These are phyloP conservation scores for Chlorops oryzae DNA, from an alignment of 1,140 invertebrate genomes.

Conservation along the genomic window DNA sequence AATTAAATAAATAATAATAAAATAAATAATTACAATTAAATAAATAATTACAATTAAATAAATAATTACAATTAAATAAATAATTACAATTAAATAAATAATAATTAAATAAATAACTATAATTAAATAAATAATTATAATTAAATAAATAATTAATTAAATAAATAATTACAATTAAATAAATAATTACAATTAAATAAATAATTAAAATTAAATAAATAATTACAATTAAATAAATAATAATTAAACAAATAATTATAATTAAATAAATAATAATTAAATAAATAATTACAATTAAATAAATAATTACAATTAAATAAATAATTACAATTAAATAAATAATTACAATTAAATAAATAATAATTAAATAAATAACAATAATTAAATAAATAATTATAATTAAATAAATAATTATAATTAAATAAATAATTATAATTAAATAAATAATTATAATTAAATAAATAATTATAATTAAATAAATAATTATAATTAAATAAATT, in stretches of 20 bases:
- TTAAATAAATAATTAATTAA: not conserved
- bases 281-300: not conserved
- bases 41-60: not conserved
- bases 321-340: not conserved
- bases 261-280: not conserved
- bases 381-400: not conserved
- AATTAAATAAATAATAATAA: not conserved
- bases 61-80: not conserved
- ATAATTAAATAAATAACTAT: not conserved
- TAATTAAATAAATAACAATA: not conserved
- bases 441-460: not conserved
- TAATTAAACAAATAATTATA: not conserved
- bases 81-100: not conserved
- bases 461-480: not conserved
- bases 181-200: not conserved
- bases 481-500: not conserved
- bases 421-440: not conserved
- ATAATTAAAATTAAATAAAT: not conserved
- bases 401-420: not conserved
- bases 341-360: not conserved
- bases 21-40: not conserved
- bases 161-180: not conserved
- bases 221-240: not conserved
- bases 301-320: not conserved
- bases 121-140: not conserved